Conservation (phyloP, 1,140 invertebrate genomes). For the Magallana gigas region DNA sequence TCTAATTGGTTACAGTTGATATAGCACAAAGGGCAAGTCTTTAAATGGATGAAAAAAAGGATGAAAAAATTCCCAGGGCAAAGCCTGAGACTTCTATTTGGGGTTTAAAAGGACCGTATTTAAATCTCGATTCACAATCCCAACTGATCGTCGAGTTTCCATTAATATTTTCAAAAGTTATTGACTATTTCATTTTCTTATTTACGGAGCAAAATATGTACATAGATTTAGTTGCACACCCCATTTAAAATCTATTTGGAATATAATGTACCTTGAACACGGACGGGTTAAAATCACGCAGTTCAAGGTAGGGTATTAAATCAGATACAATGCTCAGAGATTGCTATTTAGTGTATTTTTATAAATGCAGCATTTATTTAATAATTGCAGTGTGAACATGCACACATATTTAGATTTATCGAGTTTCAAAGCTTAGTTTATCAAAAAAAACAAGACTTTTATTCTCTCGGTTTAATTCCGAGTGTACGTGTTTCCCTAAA, state of each 20-base stretch:
- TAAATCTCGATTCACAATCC: background rate
- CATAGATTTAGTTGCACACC: slow-evolving; percentile 14
- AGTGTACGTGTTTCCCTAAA: no score
- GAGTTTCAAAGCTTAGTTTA: no score
- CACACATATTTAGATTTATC: no score
- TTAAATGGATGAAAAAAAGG: background rate
- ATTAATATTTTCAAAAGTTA: slow-evolving; percentile 32
- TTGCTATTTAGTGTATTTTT: no score
- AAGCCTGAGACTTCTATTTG: background rate
- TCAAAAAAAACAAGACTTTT: no score
- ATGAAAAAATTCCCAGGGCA: background rate
- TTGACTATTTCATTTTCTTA: slow-evolving; percentile 29
- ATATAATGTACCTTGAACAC: background rate
- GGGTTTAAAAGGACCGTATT: slow-evolving; percentile 18
- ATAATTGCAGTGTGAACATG: no score
- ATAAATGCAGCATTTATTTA: no score
- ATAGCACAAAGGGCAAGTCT: background rate
- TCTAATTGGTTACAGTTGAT: no score
- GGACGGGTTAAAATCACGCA: background rate
- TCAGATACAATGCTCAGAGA: background rate
- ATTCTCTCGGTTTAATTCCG: no score
- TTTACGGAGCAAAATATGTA: slow-evolving; percentile 7
- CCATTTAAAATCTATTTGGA: slow-evolving; percentile 13
- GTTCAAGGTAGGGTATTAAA: background rate
- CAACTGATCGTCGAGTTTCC: background rate